A percentile compares a stretch with the other conserved stretches of the same genome.
These are phyloP conservation scores for Cygnus olor DNA, from an alignment of 2,797 vertebrate genomes.

Conservation along the genomic window DNA sequence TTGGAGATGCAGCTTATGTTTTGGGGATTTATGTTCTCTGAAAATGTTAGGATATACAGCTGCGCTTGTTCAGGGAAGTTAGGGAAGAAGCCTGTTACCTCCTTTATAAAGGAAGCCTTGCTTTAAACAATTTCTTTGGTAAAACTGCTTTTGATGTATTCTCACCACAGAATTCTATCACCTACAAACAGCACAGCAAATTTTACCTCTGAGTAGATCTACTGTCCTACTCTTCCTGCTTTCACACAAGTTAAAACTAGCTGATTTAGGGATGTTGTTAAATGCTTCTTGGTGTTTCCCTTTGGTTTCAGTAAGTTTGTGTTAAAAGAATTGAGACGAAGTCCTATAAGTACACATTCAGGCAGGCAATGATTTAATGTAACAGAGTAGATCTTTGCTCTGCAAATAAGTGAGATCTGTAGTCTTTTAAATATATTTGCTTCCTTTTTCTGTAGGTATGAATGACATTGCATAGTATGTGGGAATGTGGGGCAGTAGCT, in stretches of 20 bases:
- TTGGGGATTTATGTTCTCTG: neutral
- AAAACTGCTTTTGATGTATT: neutral
- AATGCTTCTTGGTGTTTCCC: neutral
- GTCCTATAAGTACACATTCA: neutral
- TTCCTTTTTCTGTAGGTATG: neutral
- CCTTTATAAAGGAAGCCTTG: neutral
- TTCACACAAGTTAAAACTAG: neutral
- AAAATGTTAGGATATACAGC: conserved; percentile 36
- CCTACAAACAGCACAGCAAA: neutral
- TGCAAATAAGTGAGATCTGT: neutral
- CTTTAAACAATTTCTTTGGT: neutral
- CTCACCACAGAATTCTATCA: neutral
- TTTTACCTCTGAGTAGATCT: neutral
- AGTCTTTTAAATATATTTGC: neutral
- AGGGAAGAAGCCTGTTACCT: neutral
- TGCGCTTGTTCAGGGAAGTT: neutral
- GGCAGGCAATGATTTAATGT: neutral
- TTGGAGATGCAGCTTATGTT: neutral
- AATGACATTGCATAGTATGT: neutral
- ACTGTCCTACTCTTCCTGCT: neutral
- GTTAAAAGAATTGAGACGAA: neutral
- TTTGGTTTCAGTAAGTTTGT: conserved; percentile 12
- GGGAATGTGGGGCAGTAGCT: neutral
- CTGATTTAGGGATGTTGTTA: neutral
- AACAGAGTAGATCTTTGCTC: neutral